phyloP scores from a whole-genome alignment of 2,113 vertebrate species.

The Microcebus tavaratra region DNA sequence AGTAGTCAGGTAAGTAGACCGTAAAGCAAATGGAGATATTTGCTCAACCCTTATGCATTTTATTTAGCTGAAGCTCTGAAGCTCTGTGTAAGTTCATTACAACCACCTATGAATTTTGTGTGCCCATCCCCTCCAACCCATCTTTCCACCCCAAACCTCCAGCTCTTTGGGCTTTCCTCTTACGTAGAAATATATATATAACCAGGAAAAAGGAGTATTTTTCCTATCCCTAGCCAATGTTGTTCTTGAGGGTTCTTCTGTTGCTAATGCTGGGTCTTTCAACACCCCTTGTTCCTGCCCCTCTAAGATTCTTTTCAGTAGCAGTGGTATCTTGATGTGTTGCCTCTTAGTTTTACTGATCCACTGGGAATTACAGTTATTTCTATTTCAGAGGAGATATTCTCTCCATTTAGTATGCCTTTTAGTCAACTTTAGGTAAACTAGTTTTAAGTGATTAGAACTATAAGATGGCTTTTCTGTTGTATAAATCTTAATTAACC shows the following conservation, averaged over 20 bases:
- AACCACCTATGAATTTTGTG: background rate
- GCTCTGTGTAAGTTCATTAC: background rate
- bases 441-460: background rate
- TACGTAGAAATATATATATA: background rate
- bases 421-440: background rate
- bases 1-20: background rate
- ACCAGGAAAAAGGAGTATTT: background rate
- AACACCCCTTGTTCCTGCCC: background rate
- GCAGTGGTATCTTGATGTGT: background rate
- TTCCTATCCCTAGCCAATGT: background rate
- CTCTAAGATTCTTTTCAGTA: background rate
- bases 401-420: background rate
- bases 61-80: background rate
- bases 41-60: background rate
- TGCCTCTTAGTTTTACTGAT: background rate
- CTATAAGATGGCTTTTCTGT: background rate
- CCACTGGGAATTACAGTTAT: background rate
- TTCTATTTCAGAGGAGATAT: background rate
- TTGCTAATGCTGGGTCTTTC: background rate
- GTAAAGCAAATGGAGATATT: background rate
- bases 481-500: background rate
- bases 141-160: too few relatives aligned
- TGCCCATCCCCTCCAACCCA: too few relatives aligned
- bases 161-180: background rate
- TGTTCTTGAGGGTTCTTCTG: background rate